Evolutionary conservation across 2,797 vertebrate genomes (phyloP), one percentile per base, ranked within the genome.

Genomic region (Nyctalus aviator): DNA sequence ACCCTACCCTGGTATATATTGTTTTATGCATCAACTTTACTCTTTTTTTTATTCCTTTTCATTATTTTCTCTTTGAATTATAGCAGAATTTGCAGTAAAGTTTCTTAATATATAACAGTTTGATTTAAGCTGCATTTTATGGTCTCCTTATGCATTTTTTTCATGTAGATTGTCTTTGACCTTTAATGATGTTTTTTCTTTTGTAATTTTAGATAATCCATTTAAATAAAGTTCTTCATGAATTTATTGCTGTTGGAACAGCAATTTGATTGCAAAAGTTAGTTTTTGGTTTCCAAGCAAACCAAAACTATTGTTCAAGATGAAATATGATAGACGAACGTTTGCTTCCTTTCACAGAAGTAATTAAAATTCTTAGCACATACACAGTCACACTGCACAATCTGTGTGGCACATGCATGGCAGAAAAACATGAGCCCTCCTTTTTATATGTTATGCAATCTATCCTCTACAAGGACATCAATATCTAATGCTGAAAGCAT

Each of bases 51-150:
- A 94, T 81, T 87, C 20, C 15, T 78, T 27, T 84, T 92, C 91
- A 95, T 94, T 94, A 95, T 89, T 95, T 93, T 90, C 53, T 92
- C 87, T 73, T 89, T 94, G 84, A 96, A 93, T 90, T 95, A 69
- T 15, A 93, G 73, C 17, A 68, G 41, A 89, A 71, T 91, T 85
- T 92, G 15, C 44, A 57, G 89, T 82, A 84, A 86, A 77, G 37
- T 23, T 94, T 84, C 35, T 27, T 79, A 81, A 62, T 86, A 57
- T 53, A 20, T 77, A 92, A 66, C 14, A 91, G 9, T 90, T 93
- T 94, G 27, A 91, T 84, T 75, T 81, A 93, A 87, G 41, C 62
- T 75, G 37, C 15, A 75, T 23, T 94, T 93, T 91, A 68, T 84
- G 37, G 17, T 87, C 32, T 7, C 1, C 44, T 93, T 72, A 41